phyloP scores from a whole-genome alignment of 2,797 vertebrate genomes.

The Alauda arvensis region DNA sequence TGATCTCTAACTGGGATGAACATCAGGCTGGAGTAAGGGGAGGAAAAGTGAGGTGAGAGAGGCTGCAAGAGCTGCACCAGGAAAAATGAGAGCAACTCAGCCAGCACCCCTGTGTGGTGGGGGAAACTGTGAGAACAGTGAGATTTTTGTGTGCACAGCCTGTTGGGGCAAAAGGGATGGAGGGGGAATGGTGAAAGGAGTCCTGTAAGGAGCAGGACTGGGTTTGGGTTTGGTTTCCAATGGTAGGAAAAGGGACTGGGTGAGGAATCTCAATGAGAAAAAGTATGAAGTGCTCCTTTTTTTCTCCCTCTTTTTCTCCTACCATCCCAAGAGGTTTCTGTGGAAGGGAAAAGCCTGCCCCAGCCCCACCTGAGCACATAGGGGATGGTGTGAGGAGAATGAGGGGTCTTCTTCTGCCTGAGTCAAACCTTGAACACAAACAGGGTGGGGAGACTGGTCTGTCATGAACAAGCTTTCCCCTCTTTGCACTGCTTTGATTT shows the following conservation, averaged over 20 bases:
- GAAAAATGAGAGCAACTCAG: not conserved
- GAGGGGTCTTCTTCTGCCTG: not conserved
- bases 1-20: not conserved
- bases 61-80: not conserved
- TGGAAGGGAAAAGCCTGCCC: not conserved
- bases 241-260: not conserved
- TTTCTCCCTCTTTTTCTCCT: not conserved
- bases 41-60: not conserved
- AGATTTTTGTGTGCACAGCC: not conserved
- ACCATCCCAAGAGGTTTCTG: not conserved
- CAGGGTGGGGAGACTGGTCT: not conserved
- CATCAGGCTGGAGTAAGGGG: not conserved
- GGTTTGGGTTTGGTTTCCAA: not conserved
- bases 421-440: not conserved
- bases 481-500: not conserved
- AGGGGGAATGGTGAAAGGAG: not conserved
- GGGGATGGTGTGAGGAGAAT: not conserved
- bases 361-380: not conserved
- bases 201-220: not conserved
- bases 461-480: not conserved
- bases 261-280: not conserved
- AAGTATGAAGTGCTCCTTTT: not conserved
- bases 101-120: not conserved
- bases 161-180: not conserved
- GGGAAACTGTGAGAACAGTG: fast-evolving